Evolutionary conservation across 2,113 vertebrate species (phyloP).

Genomic region (Prunella himalayana): DNA sequence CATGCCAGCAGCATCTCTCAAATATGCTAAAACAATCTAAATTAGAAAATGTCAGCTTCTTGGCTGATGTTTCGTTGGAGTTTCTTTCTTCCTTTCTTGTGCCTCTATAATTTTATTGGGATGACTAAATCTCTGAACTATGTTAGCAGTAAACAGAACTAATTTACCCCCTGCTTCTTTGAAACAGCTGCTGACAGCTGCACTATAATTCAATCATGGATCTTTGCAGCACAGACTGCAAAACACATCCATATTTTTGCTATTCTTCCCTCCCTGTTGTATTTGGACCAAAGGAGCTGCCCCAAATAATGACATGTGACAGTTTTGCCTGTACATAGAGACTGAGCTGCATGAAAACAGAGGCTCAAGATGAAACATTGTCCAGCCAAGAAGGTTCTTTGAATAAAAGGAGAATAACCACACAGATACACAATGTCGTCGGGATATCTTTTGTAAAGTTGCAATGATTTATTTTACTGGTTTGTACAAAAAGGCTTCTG

Average conservation of each 20-base stretch:
- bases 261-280: not conserved
- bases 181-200: conserved; percentile 84
- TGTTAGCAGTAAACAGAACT: conserved; percentile 82
- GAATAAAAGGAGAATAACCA: conserved; percentile 34
- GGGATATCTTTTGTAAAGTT: conserved; percentile 68
- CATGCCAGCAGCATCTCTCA: conserved; percentile 40
- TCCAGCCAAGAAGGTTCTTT: not conserved
- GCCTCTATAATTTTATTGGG: conserved; percentile 79
- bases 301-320: not conserved
- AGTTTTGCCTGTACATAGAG: not conserved
- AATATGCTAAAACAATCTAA: conserved; percentile 26
- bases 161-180: conserved; percentile 76
- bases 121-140: conserved; percentile 81
- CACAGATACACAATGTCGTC: not conserved
- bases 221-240: conserved; percentile 58
- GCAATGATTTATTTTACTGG: conserved; percentile 69
- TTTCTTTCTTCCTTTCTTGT: conserved; percentile 66
- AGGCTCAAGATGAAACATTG: not conserved
- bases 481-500: conserved; percentile 71
- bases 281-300: conserved; percentile 16
- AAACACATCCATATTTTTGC: conserved; percentile 48
- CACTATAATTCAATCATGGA: conserved; percentile 68
- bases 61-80: conserved; percentile 34
- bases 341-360: not conserved
- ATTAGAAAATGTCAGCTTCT: conserved; percentile 35